A percentile compares a stretch with the other conserved stretches of the same genome.
Conservation (phyloP, 2,113 vertebrate species). For the Hoplias malabaricus region DNA sequence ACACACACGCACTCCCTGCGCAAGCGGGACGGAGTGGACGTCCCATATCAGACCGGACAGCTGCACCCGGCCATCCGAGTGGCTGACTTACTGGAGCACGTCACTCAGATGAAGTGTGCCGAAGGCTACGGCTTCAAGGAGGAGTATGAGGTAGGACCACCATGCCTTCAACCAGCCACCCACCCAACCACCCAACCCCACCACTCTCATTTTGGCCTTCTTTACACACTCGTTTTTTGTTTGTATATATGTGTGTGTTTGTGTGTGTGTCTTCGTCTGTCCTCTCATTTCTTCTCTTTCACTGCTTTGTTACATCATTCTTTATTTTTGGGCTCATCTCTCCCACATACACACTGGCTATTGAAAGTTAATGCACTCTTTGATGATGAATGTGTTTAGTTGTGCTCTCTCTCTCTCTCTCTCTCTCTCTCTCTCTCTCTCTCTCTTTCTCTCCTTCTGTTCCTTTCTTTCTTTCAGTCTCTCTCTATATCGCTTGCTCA, state of each 20-base stretch:
- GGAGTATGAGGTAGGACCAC: slow-evolving; percentile 93
- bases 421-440: background rate
- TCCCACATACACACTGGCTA: background rate
- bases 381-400: slow-evolving; percentile 8
- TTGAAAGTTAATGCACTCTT: background rate
- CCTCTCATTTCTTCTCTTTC: background rate
- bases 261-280: background rate
- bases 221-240: background rate
- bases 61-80: slow-evolving; percentile 97
- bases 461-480: too few species aligned
- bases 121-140: slow-evolving; percentile 99
- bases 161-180: too few species aligned
- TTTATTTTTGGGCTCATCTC: background rate
- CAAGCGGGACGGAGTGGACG: slow-evolving; percentile 79
- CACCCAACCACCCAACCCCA: background rate
- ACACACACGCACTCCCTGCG: slow-evolving; percentile 73
- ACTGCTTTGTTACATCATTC: background rate
- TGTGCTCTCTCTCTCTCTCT: background rate
- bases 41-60: slow-evolving; percentile 95
- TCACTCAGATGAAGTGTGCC: slow-evolving; percentile 98
- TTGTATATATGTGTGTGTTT: background rate
- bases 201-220: background rate
- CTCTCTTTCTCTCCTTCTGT: background rate
- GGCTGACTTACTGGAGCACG: slow-evolving; percentile 96
- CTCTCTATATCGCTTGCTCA: background rate